These are phyloP conservation scores for Odontesthes bonariensis DNA, from an alignment of 2,113 vertebrate species.

Conservation along the genomic window DNA sequence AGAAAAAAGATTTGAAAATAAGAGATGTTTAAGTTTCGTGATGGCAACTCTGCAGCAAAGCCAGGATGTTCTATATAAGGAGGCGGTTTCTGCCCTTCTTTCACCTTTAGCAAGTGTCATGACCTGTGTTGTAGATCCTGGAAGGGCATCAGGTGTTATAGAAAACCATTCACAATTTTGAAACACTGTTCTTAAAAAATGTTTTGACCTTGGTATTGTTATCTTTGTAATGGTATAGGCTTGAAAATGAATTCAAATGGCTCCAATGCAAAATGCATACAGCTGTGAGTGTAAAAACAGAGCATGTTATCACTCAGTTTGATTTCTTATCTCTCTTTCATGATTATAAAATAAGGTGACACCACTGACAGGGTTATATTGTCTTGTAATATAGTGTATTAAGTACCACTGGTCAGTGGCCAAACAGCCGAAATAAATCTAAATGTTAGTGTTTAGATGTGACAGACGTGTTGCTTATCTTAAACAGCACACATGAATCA, in stretches of 20 bases:
- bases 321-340: constrained; percentile 7
- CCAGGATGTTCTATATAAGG: neutral
- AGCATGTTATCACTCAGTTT: neutral
- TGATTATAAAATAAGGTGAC: constrained; percentile 11
- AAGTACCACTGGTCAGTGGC: constrained; percentile 3
- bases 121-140: constrained; percentile 2
- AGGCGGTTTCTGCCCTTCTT: constrained; percentile 8
- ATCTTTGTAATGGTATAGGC: neutral
- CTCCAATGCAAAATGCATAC: neutral
- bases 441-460: constrained; percentile 2
- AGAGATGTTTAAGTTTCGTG: constrained; percentile 7
- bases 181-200: constrained; percentile 31
- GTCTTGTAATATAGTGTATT: constrained; percentile 8
- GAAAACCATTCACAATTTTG: constrained; percentile 31
- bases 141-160: constrained; percentile 44
- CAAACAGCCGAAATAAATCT: constrained; percentile 18
- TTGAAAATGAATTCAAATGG: neutral
- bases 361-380: constrained; percentile 6
- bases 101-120: neutral
- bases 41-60: neutral
- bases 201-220: constrained; percentile 25
- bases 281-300: neutral
- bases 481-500: neutral
- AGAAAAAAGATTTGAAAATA: neutral
- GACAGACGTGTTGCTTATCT: constrained; percentile 9